Percentiles rank a stretch among this genome's conserved stretches.
Evolutionary conservation across 1,140 invertebrate species (phyloP).

Genomic region (Drosophila hydei): DNA sequence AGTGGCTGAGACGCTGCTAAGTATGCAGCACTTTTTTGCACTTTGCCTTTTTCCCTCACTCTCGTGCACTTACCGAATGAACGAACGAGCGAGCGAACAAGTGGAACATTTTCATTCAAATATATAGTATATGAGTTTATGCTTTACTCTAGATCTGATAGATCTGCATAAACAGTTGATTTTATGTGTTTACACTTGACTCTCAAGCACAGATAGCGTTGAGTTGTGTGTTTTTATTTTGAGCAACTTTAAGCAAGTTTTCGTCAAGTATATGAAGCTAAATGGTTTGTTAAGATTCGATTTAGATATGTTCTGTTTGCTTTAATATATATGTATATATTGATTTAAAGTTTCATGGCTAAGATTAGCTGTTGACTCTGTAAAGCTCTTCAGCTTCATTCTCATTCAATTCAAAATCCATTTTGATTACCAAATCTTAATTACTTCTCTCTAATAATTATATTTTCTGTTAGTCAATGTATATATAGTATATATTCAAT

Average conservation of each 20-base stretch:
- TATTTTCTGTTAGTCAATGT: no score
- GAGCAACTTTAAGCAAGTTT: no score
- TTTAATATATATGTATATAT: no score
- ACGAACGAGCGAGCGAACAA: neutral
- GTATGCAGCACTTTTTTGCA: constrained; percentile 71
- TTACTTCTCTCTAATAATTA: no score
- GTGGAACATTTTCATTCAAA: neutral
- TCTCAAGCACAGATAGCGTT: neutral
- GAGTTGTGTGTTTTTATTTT: neutral
- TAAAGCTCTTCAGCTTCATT: no score
- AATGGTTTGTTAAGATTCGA: neutral
- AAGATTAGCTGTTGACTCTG: no score
- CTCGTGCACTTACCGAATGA: neutral
- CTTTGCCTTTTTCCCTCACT: no score
- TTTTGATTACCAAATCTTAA: no score
- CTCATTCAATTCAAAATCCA: no score
- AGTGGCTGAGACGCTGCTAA: constrained; percentile 71
- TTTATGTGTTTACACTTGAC: constrained; percentile 15
- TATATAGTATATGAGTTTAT: neutral
- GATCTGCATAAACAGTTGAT: constrained; percentile 21
- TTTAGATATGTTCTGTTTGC: neutral
- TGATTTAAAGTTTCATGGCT: neutral
- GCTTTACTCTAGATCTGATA: constrained; percentile 19
- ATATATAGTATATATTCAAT: no score
- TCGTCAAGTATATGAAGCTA: no score